Base-by-base conservation (phyloP, 2,113 vertebrate species). In the Aix galericulata region DNA sequence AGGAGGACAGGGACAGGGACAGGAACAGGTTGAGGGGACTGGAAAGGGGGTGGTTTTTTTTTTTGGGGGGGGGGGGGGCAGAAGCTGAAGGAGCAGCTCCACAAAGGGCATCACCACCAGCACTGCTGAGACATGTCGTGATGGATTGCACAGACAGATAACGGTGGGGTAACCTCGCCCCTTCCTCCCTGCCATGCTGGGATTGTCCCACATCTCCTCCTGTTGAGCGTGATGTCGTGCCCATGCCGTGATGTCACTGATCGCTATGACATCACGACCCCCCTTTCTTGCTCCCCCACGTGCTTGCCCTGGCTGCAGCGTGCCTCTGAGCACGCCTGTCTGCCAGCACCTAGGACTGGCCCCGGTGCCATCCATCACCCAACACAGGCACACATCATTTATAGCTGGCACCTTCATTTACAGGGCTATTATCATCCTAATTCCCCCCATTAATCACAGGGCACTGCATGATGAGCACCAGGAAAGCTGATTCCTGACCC, bases 331-430 rank as follows among this genome's bases (percentile, higher is more conserved):
- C 56, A 36, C 7, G 5, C 48, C 52, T 8, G 11, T 34, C 67
- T 34, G 9, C 72, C 78, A 44, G 55, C 93, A 72, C 60, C 55
- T 3, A 52, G 84, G 67, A 52, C 44, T 44, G 93, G 74, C 44
- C 80, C 91, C 9, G 29, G 92, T 34, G 2, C 36, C 95, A 93
- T 88, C 93, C 93, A 66, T 97, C 96, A 90, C 8, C 1, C 53
- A 36, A 72, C 64, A 29, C 1, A 21, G 48, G 72, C 76, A 71
- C 84, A 44, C 38, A 26, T 77, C 78, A 46, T 58, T 76, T 72
- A 53, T 68, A 63, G 66, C 53, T 59, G 89, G 96, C 95, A 93
- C 74, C 94, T 77, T 92, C 96, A 74, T 91, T 93, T 91, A 89
- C 81, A 67, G 90, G 44, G 15, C 95, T 64, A 58, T 96, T 92